Percentiles rank a stretch among this genome's conserved stretches.
phyloP scores from a whole-genome alignment of 2,113 vertebrate genomes.

The Pipra filicauda region DNA sequence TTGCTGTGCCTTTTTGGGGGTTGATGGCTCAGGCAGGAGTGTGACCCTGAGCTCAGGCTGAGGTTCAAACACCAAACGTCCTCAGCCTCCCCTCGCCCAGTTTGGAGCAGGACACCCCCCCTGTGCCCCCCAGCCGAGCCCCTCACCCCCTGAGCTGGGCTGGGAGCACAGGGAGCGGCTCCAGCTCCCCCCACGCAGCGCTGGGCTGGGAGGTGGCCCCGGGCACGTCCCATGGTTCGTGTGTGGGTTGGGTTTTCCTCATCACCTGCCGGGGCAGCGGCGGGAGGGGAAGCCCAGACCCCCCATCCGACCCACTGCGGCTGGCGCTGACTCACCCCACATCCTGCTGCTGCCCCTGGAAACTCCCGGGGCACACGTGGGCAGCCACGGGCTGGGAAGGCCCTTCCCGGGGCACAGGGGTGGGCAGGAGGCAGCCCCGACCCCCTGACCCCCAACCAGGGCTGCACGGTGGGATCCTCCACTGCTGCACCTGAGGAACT shows the following conservation, averaged over 20 bases:
- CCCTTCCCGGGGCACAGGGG: background rate
- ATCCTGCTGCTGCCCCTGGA: background rate
- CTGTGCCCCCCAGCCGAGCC: accelerated
- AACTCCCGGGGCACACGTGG: background rate
- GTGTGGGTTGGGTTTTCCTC: background rate
- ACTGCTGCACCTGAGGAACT: background rate
- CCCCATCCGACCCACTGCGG: accelerated
- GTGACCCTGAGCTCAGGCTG: background rate
- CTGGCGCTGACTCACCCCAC: background rate
- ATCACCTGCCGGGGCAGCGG: accelerated
- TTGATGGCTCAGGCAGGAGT: background rate
- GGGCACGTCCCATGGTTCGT: background rate
- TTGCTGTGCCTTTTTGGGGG: background rate
- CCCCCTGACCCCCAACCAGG: background rate
- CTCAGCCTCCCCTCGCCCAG: background rate
- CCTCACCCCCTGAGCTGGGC: background rate
- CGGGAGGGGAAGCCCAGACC: background rate
- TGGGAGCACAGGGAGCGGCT: background rate
- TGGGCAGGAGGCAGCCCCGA: accelerated
- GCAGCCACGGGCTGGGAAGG: background rate
- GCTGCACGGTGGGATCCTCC: background rate
- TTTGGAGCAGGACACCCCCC: background rate
- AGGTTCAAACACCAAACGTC: background rate
- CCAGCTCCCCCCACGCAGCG: background rate
- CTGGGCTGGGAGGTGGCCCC: background rate